Percentiles rank a stretch among this genome's conserved stretches.
These are phyloP conservation scores for Falco concolor DNA, from an alignment of 2,797 vertebrate genomes.

Conservation along the genomic window DNA sequence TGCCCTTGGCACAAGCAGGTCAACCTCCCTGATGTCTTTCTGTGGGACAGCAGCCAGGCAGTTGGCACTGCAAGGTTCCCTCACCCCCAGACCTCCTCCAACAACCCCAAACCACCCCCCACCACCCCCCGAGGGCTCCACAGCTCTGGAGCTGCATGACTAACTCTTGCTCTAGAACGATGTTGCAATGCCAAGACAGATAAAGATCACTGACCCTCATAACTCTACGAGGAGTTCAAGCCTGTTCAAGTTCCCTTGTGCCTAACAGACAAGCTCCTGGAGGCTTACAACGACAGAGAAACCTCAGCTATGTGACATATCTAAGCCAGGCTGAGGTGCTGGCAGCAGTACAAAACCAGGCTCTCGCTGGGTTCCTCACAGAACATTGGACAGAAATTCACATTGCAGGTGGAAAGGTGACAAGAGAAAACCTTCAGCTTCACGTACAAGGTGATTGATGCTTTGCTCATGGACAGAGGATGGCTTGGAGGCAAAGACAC, in stretches of 20 bases:
- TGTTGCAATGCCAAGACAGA: neutral
- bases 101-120: neutral
- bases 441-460: fast-evolving
- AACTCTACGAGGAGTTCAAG: neutral
- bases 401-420: neutral
- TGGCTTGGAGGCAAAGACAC: neutral
- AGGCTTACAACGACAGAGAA: neutral
- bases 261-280: neutral
- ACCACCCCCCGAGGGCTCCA: neutral
- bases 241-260: neutral
- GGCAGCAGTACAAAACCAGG: neutral
- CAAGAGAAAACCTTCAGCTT: neutral
- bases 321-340: neutral
- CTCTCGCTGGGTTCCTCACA: neutral
- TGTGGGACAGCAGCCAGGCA: neutral
- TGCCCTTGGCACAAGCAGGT: neutral
- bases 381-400: neutral
- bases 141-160: neutral
- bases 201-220: neutral
- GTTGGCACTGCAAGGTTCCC: neutral
- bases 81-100: neutral
- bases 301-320: neutral
- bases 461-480: neutral
- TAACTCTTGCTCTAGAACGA: neutral
- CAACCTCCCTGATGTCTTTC: neutral